These are phyloP conservation scores for Sanderia malayensis DNA, from an alignment of 30 jellyfish, hydroid and myxozoan genomes.

Conservation along the genomic window DNA sequence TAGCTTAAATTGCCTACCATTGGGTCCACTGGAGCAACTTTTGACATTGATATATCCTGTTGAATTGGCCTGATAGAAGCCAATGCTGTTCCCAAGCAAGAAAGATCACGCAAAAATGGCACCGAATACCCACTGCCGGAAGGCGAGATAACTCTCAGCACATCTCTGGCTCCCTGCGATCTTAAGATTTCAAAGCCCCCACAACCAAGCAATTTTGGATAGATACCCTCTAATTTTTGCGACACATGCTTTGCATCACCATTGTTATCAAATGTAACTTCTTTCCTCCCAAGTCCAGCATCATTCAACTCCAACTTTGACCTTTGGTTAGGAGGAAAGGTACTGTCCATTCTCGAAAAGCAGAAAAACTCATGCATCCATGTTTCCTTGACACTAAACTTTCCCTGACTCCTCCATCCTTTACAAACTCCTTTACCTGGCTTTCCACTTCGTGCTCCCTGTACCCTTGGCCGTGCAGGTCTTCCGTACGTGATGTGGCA, in stretches of 20 bases:
- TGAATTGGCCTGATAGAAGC: too few relatives aligned
- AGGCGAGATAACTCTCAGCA: not conserved
- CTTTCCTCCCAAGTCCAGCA: not conserved
- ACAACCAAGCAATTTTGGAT: conserved; percentile 1
- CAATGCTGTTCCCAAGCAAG: too few relatives aligned
- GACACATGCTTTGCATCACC: conserved; percentile 2
- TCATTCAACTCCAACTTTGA: conserved; percentile 1
- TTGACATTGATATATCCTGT: too few relatives aligned
- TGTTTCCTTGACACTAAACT: not conserved
- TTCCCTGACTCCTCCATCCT: not conserved
- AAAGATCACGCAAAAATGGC: too few relatives aligned
- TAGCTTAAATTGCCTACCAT: too few relatives aligned
- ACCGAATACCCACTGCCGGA: too few relatives aligned
- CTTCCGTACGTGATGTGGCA: too few relatives aligned
- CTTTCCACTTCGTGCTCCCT: conserved; percentile 4
- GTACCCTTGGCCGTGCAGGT: conserved; percentile 9
- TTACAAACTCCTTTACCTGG: conserved; percentile 2
- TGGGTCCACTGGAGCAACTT: too few relatives aligned
- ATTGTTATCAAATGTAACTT: not conserved
- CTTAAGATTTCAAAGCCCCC: not conserved
- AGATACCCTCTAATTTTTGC: not conserved
- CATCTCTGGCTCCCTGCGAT: conserved; percentile 3
- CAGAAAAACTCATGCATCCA: conserved; percentile 1
- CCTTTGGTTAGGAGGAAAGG: conserved; percentile 3
- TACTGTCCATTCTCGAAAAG: not conserved